These are phyloP conservation scores for Arremon brunneinucha DNA, from an alignment of 2,797 vertebrate species.

Conservation along the genomic window DNA sequence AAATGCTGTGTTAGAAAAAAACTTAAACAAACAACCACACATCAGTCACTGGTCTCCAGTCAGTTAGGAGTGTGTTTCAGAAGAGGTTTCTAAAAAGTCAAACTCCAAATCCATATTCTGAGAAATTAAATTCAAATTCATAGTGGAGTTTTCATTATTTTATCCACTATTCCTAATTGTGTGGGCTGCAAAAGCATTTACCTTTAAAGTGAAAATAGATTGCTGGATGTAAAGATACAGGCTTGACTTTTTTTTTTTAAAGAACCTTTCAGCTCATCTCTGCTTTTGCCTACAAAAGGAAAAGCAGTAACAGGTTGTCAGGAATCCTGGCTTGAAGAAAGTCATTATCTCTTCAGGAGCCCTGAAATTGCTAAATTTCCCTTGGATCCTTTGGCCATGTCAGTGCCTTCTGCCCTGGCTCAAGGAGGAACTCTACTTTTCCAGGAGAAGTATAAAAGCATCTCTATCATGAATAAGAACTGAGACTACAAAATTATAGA, in stretches of 20 bases:
- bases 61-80: constrained; percentile 52
- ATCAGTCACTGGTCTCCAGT: constrained; percentile 21
- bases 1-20: constrained; percentile 39
- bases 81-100: constrained; percentile 17
- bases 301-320: neutral
- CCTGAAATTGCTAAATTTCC: neutral
- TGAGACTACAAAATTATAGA: neutral
- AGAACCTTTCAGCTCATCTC: neutral
- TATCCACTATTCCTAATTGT: neutral
- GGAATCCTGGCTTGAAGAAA: neutral
- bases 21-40: neutral
- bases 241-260: neutral
- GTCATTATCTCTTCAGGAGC: neutral
- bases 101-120: constrained; percentile 45
- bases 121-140: constrained; percentile 3
- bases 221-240: neutral
- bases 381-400: neutral
- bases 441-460: neutral
- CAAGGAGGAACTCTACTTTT: neutral
- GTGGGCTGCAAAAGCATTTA: neutral
- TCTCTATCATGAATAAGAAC: neutral
- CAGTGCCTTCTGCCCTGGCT: neutral
- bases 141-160: constrained; percentile 10
- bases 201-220: constrained; percentile 1
- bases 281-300: neutral